Evolutionary conservation across 2,888 invertebrate genomes (phyloP).

Genomic region (Nephrotoma flavescens): DNA sequence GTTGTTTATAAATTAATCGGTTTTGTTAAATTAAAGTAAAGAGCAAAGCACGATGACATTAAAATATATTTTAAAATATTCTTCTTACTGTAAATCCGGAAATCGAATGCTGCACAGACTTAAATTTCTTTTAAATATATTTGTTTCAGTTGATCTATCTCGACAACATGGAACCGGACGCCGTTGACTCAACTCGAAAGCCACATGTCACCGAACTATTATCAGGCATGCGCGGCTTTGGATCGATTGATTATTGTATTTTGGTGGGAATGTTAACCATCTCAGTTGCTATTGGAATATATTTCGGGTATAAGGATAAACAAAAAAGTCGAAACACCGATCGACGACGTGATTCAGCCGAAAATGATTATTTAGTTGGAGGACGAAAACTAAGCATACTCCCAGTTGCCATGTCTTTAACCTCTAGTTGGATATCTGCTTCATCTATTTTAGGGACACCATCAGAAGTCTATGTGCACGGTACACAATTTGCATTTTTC

Average conservation of each 20-base stretch:
- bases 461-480: neutral
- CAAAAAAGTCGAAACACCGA: neutral
- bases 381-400: conserved; percentile 50
- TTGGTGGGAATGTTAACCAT: neutral
- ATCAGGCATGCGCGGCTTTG: neutral
- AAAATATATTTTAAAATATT: too few species aligned
- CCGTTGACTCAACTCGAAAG: too few species aligned
- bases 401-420: conserved; percentile 54
- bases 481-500: neutral
- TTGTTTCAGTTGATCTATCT: too few species aligned
- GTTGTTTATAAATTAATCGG: too few species aligned
- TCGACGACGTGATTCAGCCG: conserved; percentile 10
- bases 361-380: conserved; percentile 50
- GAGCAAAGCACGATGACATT: too few species aligned
- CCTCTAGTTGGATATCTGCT: conserved; percentile 40
- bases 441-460: neutral
- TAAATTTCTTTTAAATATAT: too few species aligned
- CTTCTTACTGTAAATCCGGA: too few species aligned
- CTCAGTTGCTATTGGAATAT: neutral
- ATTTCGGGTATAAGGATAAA: neutral
- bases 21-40: too few species aligned
- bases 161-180: too few species aligned
- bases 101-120: too few species aligned
- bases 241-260: neutral
- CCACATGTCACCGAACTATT: neutral